phyloP scores from a whole-genome alignment of 2,888 invertebrate genomes.

The Synergus laeviventris region DNA sequence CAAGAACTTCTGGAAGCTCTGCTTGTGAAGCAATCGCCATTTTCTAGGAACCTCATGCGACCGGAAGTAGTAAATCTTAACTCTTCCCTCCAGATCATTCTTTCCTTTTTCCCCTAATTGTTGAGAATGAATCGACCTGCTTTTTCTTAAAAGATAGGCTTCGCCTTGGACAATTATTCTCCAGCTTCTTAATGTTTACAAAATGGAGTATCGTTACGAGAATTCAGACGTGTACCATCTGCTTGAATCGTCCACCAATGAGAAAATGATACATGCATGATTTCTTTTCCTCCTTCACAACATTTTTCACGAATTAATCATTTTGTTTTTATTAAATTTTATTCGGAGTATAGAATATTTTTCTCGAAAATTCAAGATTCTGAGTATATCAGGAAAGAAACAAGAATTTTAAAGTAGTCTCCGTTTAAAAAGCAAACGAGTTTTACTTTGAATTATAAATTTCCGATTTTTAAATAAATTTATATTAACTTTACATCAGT shows the following conservation, averaged over 20 bases:
- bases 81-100: constrained; percentile 55
- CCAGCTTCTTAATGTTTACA: constrained; percentile 63
- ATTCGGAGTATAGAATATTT: neutral
- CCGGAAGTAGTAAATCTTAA: constrained; percentile 69
- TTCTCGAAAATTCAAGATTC: neutral
- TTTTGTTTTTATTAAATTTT: neutral
- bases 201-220: constrained; percentile 70
- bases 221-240: constrained; percentile 68
- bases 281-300: constrained; percentile 21
- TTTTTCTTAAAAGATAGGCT: constrained; percentile 30
- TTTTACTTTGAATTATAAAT: neutral
- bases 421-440: neutral
- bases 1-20: neutral
- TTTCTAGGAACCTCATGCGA: constrained; percentile 59
- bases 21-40: constrained; percentile 49
- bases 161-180: constrained; percentile 54
- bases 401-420: neutral
- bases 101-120: constrained; percentile 39
- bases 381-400: neutral
- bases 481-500: neutral
- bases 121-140: constrained; percentile 55
- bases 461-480: neutral
- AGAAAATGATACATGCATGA: constrained; percentile 12
- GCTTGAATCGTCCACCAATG: constrained; percentile 43
- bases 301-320: neutral